Evolutionary conservation across 2,888 invertebrate genomes (phyloP).

Genomic region (Rotaria macrura): DNA sequence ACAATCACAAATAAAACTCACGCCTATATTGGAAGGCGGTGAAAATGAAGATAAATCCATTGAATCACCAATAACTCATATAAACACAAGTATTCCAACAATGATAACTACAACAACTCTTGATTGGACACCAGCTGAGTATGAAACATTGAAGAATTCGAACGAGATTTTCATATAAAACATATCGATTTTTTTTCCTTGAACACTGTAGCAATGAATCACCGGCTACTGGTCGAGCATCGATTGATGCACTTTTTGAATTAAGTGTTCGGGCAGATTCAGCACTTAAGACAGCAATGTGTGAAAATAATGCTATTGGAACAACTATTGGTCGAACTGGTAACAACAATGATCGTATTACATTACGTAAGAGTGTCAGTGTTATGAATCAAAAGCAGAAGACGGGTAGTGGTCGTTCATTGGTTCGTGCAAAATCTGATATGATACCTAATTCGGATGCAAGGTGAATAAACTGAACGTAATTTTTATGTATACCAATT

Average conservation of each 20-base stretch:
- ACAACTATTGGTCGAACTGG: background rate
- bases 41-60: background rate
- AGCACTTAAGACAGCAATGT: background rate
- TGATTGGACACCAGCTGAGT: background rate
- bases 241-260: background rate
- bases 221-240: background rate
- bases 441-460: background rate
- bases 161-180: no score
- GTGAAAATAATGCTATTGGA: background rate
- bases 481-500: background rate
- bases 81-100: background rate
- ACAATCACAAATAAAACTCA: background rate
- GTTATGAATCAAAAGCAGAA: background rate
- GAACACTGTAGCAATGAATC: background rate
- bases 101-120: background rate
- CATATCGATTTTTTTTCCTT: no score
- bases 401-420: background rate
- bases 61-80: background rate
- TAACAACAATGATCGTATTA: background rate
- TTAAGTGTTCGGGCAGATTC: conserved; percentile 10
- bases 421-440: background rate
- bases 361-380: background rate
- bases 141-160: no score
- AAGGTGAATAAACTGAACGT: background rate
- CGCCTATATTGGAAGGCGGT: background rate